Evolutionary conservation across 2,113 vertebrate genomes (phyloP), one percentile per base, ranked within the genome.

Genomic region (Rhea americana): DNA sequence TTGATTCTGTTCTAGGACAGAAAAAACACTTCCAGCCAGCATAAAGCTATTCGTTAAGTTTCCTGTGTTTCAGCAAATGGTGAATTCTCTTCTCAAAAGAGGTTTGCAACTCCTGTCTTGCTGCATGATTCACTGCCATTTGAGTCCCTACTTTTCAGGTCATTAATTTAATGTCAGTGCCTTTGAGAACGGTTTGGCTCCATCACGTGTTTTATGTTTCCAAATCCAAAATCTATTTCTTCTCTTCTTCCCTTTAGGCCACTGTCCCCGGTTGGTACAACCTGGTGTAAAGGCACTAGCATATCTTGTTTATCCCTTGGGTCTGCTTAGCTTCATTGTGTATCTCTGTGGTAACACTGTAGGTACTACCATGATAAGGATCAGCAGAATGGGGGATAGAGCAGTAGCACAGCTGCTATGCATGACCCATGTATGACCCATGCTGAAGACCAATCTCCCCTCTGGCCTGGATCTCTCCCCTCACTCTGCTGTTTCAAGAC

Each of bases 21-120:
- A 95, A 95, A 90, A 92, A 87, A 74, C 87, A 78, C 62, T 67
- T 95, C 70, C 61, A 90, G 67, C 70, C 65, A 91, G 82, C 35
- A 53, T 56, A 70, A 86, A 91, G 45, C 62, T 94, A 79, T 92
- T 90, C 77, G 58, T 77, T 50, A 84, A 72, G 50, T 96, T 87
- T 73, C 79, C 75, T 85, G 58, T 53, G 51, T 86, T 35, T 35
- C 82, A 75, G n/a, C 47, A 61, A 63, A 65, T 55, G 50, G 47
- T 86, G 82, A 90, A 80, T 86, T 93, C 55, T 21, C 21, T 48
- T 93, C 84, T 67, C 30, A 65, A 81, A 87, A 81, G 66, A 43
- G 18, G 32, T 84, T 76, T 90, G 59, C 20, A 61, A 59, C 4
- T 88, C 83, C 24, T 67, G 4, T 85, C 87, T 61, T 65, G 37